Percentiles rank a stretch among this genome's conserved stretches.
phyloP scores from a whole-genome alignment of 2,113 vertebrate genomes.

The Miniopterus natalensis region DNA sequence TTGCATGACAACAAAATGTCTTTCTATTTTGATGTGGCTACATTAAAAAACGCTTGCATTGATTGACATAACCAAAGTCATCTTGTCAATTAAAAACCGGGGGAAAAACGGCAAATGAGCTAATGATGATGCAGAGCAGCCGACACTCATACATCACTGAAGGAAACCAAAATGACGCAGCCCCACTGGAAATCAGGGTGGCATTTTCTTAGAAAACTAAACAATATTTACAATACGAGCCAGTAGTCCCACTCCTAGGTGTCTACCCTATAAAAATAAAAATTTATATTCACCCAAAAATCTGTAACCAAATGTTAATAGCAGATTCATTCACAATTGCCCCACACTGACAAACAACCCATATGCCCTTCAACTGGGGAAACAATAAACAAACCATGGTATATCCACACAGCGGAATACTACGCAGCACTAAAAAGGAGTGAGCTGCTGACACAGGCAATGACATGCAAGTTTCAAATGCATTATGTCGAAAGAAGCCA shows the following conservation, averaged over 20 bases:
- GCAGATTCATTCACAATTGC: background rate
- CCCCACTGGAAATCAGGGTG: background rate
- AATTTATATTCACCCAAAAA: background rate
- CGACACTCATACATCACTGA: accelerated
- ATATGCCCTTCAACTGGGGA: background rate
- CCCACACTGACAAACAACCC: background rate
- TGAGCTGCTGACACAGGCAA: too few species aligned
- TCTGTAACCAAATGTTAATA: background rate
- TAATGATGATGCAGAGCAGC: too few species aligned
- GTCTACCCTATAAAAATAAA: constrained; percentile 18
- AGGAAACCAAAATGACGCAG: background rate
- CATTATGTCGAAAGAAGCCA: background rate
- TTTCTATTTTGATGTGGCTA: background rate
- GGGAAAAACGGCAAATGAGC: background rate
- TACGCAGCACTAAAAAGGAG: background rate
- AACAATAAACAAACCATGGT: background rate
- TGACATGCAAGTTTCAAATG: background rate
- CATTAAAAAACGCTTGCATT: background rate
- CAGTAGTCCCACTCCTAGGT: background rate
- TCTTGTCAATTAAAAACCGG: background rate
- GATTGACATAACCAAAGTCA: background rate
- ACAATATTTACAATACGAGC: background rate
- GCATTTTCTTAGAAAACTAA: background rate
- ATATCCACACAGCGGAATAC: background rate
- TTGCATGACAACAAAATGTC: background rate